Evolutionary conservation across 2,113 vertebrate species (phyloP).

Genomic region (Pyxicephalus adspersus): DNA sequence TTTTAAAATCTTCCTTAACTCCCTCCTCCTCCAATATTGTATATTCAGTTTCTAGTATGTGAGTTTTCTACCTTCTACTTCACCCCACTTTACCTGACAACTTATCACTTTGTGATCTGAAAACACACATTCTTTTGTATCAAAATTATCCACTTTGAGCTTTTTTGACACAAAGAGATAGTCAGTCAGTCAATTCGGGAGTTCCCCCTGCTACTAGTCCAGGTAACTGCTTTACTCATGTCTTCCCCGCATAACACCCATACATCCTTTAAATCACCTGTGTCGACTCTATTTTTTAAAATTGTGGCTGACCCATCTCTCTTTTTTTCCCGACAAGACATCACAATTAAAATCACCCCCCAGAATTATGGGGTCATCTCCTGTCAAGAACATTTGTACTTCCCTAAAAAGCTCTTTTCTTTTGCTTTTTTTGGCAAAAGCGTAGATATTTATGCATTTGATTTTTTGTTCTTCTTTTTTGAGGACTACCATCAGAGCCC

Average conservation of each 20-base stretch:
- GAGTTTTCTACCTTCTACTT: neutral
- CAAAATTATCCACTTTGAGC: neutral
- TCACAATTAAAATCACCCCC: too few species aligned
- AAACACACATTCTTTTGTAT: neutral
- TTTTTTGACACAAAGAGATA: neutral
- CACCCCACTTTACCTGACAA: neutral
- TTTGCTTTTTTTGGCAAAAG: neutral
- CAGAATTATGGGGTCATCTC: neutral
- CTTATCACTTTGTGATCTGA: neutral
- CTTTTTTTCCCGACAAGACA: neutral
- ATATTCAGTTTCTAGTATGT: neutral
- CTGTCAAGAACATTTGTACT: neutral
- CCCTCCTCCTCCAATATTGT: neutral
- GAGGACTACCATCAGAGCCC: neutral
- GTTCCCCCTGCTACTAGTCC: neutral
- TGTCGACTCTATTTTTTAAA: neutral
- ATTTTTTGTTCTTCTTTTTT: neutral
- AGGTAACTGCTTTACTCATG: neutral
- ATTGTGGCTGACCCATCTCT: neutral
- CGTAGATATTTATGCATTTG: neutral
- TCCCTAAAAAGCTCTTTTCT: neutral
- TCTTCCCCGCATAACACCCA: neutral
- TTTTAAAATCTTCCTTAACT: neutral
- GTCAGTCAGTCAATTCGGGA: neutral
- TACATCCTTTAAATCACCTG: neutral